Evolutionary conservation across 2,797 vertebrate species (phyloP).

Genomic region (Acanthurus tractus): DNA sequence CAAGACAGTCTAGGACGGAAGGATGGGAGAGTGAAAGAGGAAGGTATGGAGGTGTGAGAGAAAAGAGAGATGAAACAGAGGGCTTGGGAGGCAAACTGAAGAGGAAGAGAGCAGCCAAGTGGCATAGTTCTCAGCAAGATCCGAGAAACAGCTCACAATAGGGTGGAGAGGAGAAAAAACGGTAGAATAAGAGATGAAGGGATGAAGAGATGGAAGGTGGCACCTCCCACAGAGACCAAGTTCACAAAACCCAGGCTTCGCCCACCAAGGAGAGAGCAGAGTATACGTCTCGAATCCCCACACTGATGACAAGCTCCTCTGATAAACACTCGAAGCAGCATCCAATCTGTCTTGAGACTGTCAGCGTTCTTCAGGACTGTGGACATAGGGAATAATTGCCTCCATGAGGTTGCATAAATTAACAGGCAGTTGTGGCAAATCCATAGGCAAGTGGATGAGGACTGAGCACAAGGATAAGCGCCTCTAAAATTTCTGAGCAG

Average conservation of each 20-base stretch:
- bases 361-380: conserved; percentile 49
- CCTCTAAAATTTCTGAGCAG: conserved; percentile 63
- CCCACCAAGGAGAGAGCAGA: conserved; percentile 31
- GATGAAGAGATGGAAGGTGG: conserved; percentile 31
- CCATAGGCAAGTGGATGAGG: conserved; percentile 64
- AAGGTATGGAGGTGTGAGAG: not conserved
- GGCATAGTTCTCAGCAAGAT: conserved; percentile 40
- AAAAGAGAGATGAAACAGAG: not conserved
- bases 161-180: conserved; percentile 33
- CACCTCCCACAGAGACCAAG: conserved; percentile 44
- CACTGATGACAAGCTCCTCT: conserved; percentile 58
- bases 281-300: conserved; percentile 65
- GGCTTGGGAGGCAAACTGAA: not conserved
- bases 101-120: not conserved
- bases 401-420: conserved; percentile 86
- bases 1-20: conserved; percentile 16
- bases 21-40: not conserved
- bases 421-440: conserved; percentile 69
- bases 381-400: conserved; percentile 78
- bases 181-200: conserved; percentile 27
- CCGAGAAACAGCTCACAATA: conserved; percentile 21
- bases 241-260: conserved; percentile 55
- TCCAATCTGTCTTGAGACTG: conserved; percentile 65
- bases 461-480: conserved; percentile 57
- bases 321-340: conserved; percentile 65